Base-by-base conservation (phyloP, 2,113 vertebrate species). In the Otis tarda region DNA sequence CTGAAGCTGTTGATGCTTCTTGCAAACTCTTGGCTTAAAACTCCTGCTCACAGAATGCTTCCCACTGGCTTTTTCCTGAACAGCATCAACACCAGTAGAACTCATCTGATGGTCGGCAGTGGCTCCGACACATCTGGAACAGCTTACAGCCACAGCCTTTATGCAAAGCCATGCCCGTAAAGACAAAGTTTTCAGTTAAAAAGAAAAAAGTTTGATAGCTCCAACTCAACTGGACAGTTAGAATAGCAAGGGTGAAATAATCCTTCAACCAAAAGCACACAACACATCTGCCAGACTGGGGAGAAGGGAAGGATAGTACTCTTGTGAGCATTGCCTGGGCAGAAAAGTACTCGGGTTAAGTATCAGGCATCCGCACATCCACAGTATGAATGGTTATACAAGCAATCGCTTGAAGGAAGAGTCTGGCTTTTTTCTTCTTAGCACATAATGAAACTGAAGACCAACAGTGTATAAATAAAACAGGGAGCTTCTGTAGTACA, bases 361-460 rank as follows among this genome's bases (percentile, higher is more conserved):
- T 11, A 74, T 17, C 41, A 43, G 86, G 50, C 2, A 1, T 14
- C 41, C 0, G 0, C 56, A 60, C 0, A 0, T 18, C 47, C 3
- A 0, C 3, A 60, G 43, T 25, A 84, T 71, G 85, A 92, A 90
- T 33, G 60, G 53, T 60, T 70, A 70, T 11, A 64, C 73, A 81
- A 76, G 94, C 60, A 39, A 75, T 5, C 7, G 7, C 89, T 84
- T 76, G 83, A 84, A 87, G 83, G 73, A 76, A 89, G 84, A 89
- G 64, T 45, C 89, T 94, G 77, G 17, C 47, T 87, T 78, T 92
- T 82, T 75, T 89, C 83, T 91, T 89, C 93, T 53, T 89, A 91
- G 89, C 91, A 87, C 57, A 73, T 41, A 89, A 79, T 53, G 83
- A 89, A 95, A 87, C 77, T 25, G 57, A 89, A 95, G 83, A 89